phyloP scores from a whole-genome alignment of 2,113 vertebrate genomes.

The Mirounga angustirostris region DNA sequence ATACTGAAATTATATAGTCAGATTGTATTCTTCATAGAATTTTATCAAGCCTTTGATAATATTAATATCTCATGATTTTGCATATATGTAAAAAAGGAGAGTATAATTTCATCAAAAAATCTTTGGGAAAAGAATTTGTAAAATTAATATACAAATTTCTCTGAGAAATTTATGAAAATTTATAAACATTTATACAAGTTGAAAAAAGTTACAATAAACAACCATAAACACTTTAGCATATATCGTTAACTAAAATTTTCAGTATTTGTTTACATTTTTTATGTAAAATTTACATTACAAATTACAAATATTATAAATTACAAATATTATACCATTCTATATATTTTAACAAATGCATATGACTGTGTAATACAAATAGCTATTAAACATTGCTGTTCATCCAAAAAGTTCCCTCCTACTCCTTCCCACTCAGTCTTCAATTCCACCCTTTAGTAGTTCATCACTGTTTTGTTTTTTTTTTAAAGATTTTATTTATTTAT shows the following conservation, averaged over 20 bases:
- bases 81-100: background rate
- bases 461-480: background rate
- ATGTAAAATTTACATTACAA: background rate
- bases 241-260: background rate
- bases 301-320: background rate
- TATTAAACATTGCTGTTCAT: background rate
- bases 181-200: background rate
- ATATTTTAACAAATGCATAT: background rate
- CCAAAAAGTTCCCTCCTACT: no score
- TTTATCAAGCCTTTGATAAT: background rate
- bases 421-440: background rate
- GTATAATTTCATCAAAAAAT: background rate
- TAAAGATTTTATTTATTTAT: no score
- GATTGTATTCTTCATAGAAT: background rate
- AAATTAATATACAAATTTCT: background rate
- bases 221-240: background rate
- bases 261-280: background rate
- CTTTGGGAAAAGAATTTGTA: background rate
- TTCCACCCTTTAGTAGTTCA: accelerated
- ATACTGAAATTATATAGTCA: conserved; percentile 1
- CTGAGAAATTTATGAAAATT: background rate
- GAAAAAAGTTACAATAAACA: background rate
- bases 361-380: background rate
- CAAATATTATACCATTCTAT: background rate
- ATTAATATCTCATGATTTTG: background rate